A percentile compares a stretch with the other conserved stretches of the same genome.
Evolutionary conservation across 2,113 vertebrate species (phyloP).

Genomic region (Nestor notabilis): DNA sequence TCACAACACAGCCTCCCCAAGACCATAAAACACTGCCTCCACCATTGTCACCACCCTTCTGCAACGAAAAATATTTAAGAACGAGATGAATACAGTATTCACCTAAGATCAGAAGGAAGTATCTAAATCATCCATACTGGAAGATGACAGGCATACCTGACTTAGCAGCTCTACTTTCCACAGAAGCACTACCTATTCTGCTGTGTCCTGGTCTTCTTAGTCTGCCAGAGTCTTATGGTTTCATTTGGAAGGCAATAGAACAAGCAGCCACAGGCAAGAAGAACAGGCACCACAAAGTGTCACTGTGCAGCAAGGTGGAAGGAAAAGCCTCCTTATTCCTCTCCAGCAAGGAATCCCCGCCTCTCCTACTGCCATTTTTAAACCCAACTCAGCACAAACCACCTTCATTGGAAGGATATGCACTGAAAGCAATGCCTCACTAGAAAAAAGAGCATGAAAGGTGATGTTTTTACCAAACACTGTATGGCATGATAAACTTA

Average conservation of each 20-base stretch:
- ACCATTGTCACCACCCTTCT: neutral
- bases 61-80: neutral
- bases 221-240: neutral
- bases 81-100: neutral
- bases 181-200: neutral
- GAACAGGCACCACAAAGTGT: neutral
- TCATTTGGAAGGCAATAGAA: neutral
- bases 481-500: neutral
- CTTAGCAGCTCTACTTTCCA: neutral
- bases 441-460: neutral
- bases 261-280: neutral
- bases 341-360: neutral
- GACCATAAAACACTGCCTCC: neutral
- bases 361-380: neutral
- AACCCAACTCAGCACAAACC: neutral
- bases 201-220: neutral
- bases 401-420: neutral
- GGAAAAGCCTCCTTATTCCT: neutral
- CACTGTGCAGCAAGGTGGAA: neutral
- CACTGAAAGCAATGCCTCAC: neutral
- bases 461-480: neutral
- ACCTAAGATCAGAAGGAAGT: neutral
- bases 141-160: neutral
- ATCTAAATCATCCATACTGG: neutral
- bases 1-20: neutral